Conservation (phyloP, 2,888 invertebrate species). For the Mechanitis messenoides region DNA sequence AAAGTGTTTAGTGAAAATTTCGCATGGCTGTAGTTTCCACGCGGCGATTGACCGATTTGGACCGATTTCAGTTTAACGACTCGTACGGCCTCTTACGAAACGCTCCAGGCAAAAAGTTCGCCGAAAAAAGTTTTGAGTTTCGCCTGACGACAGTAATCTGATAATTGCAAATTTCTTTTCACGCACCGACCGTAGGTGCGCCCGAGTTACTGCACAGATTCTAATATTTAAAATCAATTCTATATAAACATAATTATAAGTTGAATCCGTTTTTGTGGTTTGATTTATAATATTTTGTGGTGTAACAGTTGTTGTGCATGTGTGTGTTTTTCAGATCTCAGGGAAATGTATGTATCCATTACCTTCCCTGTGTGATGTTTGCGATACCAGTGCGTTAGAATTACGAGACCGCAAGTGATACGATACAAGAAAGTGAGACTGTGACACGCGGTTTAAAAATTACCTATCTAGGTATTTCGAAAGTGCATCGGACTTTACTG, state of each 20-base stretch:
- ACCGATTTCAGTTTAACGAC: slow-evolving; percentile 47
- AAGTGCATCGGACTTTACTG: slow-evolving; percentile 32
- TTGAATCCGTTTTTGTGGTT: slow-evolving; percentile 26
- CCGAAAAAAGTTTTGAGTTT: slow-evolving; percentile 50
- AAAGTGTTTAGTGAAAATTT: slow-evolving; percentile 61
- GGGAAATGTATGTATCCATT: slow-evolving; percentile 66
- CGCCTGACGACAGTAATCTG: slow-evolving; percentile 59
- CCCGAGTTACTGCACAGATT: slow-evolving; percentile 41
- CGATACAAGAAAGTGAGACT: slow-evolving; percentile 71
- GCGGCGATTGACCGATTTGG: slow-evolving; percentile 50
- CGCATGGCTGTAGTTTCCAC: slow-evolving; percentile 43
- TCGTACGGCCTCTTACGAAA: slow-evolving; percentile 56
- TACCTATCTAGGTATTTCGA: slow-evolving; percentile 41
- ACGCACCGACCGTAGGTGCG: slow-evolving; percentile 38
- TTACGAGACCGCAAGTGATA: slow-evolving; percentile 73
- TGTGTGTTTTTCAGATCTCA: slow-evolving; percentile 64
- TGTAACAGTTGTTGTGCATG: slow-evolving; percentile 41
- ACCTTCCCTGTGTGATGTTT: slow-evolving; percentile 68
- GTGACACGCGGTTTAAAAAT: slow-evolving; percentile 67
- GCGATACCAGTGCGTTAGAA: slow-evolving; percentile 61
- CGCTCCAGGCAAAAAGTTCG: slow-evolving; percentile 54
- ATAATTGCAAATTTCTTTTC: slow-evolving; percentile 66
- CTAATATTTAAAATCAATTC: slow-evolving; percentile 38
- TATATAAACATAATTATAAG: slow-evolving; percentile 20
- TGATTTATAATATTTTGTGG: slow-evolving; percentile 39